Evolutionary conservation across 2,888 invertebrate genomes (phyloP), one percentile per base, ranked within the genome.

Genomic region (Eudemis profundana): DNA sequence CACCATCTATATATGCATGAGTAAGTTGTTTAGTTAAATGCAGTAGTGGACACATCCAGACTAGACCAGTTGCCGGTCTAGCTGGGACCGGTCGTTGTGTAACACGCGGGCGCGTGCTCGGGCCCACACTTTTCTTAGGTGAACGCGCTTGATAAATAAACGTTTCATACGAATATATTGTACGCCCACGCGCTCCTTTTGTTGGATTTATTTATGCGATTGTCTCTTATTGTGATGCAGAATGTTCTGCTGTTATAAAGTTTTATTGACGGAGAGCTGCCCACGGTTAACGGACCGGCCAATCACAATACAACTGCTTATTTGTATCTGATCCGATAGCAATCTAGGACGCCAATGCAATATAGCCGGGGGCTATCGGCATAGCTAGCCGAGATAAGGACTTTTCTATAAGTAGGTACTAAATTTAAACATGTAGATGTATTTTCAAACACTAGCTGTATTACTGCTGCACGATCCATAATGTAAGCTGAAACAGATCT

Each of bases 51-150:
- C 68, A 68, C 40, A 69, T 69, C 68, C 62, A 69, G 65, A 65
- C 65, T 60, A 65, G 68, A 61, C 65, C 54, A 66, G 66, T 46
- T 42, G 62, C 69, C 64, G 59, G 61, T 60, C 59, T 63, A 65
- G 65, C 66, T 62, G 62, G 64, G 67, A 71, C 71, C 71, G 71
- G 69, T 71, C 65, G 70, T 71, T 70, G 71, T 68, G 71, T 70
- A 71, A 71, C 50, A 57, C 60, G 67, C 67, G 61, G 56, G 61
- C 60, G 59, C 71, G 69, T 69, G 71, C 67, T 60, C 59, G 27
- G n/a, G 66, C 57, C 61, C 68, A 53, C 65, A 61, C 64, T 68
- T 60, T 53, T 60, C 65, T 59, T 47, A 33, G 59, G 47, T 54
- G 27, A 54, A 27, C 59, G 17, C 29, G 47, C 63, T 36, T 51